A percentile compares a stretch with the other conserved stretches of the same genome.
phyloP scores from a whole-genome alignment of 2,888 invertebrate species.

The Arenicola marina region DNA sequence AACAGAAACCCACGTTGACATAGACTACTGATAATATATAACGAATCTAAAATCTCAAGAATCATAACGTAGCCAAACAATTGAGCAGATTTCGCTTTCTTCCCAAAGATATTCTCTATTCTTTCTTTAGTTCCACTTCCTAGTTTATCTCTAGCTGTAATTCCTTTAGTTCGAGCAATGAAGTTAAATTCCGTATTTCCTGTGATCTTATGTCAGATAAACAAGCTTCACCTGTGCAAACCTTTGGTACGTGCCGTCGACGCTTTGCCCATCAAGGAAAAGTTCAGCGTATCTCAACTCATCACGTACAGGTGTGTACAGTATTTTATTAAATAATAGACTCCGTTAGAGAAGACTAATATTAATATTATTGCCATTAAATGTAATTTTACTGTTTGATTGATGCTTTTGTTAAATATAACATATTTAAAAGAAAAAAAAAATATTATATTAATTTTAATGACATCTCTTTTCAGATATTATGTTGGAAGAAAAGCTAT shows the following conservation, averaged over 20 bases:
- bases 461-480: constrained; percentile 67
- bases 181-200: constrained; percentile 55
- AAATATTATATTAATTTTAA: constrained; percentile 10
- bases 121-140: too few species aligned
- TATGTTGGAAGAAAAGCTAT: constrained; percentile 97
- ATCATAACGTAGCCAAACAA: too few species aligned
- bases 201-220: constrained; percentile 65
- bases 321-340: too few species aligned
- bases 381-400: neutral
- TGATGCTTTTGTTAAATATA: neutral
- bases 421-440: neutral
- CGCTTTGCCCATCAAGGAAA: constrained; percentile 84
- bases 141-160: too few species aligned
- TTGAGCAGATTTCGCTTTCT: too few species aligned
- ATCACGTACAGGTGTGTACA: constrained; percentile 81
- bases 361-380: neutral
- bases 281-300: constrained; percentile 87
- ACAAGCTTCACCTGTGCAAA: constrained; percentile 70
- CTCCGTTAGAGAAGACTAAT: neutral
- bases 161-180: too few species aligned
- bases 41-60: too few species aligned
- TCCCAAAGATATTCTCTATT: too few species aligned
- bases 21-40: too few species aligned
- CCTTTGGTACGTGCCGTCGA: constrained; percentile 96
- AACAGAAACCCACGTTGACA: too few species aligned